These are phyloP conservation scores for Drosophila ambigua DNA, from an alignment of 1,140 invertebrate species.

Conservation along the genomic window DNA sequence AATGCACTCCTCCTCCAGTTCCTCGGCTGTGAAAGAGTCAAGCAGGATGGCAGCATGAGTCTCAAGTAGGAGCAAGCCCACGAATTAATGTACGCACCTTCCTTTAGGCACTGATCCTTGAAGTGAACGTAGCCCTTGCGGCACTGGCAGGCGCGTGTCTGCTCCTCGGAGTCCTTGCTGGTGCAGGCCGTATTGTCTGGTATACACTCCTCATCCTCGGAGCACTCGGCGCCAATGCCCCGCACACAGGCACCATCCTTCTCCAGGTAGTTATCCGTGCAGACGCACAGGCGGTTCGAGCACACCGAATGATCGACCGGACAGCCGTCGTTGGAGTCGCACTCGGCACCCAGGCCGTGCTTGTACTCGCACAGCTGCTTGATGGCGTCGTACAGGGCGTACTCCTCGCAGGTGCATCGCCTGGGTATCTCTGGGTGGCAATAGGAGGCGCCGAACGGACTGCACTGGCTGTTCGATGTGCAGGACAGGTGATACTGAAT, in stretches of 20 bases:
- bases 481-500: conserved; percentile 81
- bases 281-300: conserved; percentile 80
- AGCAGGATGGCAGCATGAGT: neutral
- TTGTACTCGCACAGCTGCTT: conserved; percentile 76
- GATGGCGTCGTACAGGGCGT: conserved; percentile 75
- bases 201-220: conserved; percentile 80
- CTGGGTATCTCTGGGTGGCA: conserved; percentile 71
- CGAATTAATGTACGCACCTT: conserved; percentile 49
- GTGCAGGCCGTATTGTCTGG: conserved; percentile 82
- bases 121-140: conserved; percentile 77
- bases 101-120: conserved; percentile 83
- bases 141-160: conserved; percentile 83
- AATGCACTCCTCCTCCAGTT: conserved; percentile 73
- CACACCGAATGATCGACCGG: conserved; percentile 83
- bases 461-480: conserved; percentile 81
- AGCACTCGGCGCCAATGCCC: conserved; percentile 84
- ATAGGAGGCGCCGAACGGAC: conserved; percentile 78
- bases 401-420: conserved; percentile 78
- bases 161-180: conserved; percentile 47
- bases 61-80: neutral
- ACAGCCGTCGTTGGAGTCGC: conserved; percentile 71
- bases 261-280: conserved; percentile 80
- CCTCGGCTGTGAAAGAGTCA: conserved; percentile 41
- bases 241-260: conserved; percentile 72
- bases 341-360: conserved; percentile 73